Evolutionary conservation across 2,113 vertebrate species (phyloP).

Genomic region (Castor canadensis): DNA sequence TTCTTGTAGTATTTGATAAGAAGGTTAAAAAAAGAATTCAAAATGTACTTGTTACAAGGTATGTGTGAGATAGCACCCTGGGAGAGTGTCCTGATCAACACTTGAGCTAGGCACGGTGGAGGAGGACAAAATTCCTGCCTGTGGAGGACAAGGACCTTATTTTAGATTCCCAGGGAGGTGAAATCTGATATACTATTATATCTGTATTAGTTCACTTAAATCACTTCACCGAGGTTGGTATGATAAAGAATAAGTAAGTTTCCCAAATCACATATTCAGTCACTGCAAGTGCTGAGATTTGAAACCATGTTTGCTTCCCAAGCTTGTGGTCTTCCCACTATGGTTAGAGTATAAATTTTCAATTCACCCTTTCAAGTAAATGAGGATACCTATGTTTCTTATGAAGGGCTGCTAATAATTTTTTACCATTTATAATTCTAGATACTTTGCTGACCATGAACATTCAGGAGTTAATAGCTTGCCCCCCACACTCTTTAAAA

Average conservation of each 20-base stretch:
- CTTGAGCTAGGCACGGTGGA: not conserved
- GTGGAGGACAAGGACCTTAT: not conserved
- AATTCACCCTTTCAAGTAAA: not conserved
- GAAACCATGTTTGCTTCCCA: not conserved
- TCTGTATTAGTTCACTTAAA: not conserved
- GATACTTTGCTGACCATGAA: slow-evolving; percentile 16
- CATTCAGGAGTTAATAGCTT: not conserved
- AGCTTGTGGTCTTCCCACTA: not conserved
- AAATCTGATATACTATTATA: not conserved
- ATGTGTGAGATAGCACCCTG: not conserved
- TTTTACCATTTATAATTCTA: not conserved
- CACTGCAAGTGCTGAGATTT: not conserved
- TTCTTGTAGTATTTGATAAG: slow-evolving; percentile 8
- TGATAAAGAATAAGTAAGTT: not conserved
- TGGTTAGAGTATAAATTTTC: not conserved
- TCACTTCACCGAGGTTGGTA: not conserved
- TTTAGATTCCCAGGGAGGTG: not conserved
- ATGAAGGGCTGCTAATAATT: not conserved
- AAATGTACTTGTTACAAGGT: not conserved
- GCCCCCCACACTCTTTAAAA: not conserved
- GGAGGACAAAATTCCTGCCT: not conserved
- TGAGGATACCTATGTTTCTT: not conserved
- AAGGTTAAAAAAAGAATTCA: slow-evolving; percentile 5
- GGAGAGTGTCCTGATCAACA: not conserved
- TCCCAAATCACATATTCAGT: not conserved